Evolutionary conservation across 1,140 invertebrate species (phyloP).

Genomic region (Phymorhynchus buccinoides): DNA sequence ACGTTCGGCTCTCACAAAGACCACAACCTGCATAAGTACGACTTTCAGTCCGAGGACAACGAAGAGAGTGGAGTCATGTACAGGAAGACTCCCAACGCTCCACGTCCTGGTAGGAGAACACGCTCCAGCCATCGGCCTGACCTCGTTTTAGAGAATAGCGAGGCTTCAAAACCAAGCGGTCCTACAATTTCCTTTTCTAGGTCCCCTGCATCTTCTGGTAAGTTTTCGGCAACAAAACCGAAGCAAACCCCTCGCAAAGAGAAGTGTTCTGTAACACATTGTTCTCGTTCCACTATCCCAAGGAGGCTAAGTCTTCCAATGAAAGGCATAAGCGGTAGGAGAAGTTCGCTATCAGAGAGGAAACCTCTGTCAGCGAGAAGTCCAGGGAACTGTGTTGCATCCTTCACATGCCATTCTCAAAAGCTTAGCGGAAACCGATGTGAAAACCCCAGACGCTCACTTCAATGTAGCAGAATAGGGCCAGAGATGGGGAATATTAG

Average conservation of each 20-base stretch:
- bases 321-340: background rate
- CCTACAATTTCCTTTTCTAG: background rate
- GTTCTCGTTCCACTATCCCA: background rate
- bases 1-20: background rate
- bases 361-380: background rate
- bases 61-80: background rate
- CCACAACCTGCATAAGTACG: background rate
- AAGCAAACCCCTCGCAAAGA: background rate
- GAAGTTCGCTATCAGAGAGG: background rate
- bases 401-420: too few species aligned
- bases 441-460: background rate
- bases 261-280: background rate
- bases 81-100: background rate
- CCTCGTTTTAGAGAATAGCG: background rate
- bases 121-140: background rate
- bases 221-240: background rate
- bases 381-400: background rate
- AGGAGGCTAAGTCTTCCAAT: background rate
- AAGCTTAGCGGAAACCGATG: too few species aligned
- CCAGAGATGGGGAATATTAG: background rate
- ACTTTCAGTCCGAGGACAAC: constrained; percentile 6
- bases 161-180: background rate
- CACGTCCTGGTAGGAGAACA: background rate
- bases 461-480: background rate
- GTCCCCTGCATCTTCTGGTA: background rate